phyloP scores from a whole-genome alignment of 2,888 invertebrate species.

The Rhaphigaster nebulosa region DNA sequence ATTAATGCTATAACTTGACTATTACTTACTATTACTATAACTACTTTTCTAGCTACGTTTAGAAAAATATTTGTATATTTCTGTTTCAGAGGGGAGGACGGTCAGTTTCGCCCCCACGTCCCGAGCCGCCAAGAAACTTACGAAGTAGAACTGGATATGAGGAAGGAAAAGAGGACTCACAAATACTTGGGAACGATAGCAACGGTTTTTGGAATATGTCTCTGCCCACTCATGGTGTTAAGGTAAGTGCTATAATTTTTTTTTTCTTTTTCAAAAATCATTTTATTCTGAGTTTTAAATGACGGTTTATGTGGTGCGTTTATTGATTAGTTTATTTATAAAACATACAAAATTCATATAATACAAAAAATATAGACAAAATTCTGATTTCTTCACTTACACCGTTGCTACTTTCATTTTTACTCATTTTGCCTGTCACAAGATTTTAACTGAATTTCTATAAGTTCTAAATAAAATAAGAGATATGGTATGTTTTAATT shows the following conservation, averaged over 20 bases:
- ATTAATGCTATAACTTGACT: neutral
- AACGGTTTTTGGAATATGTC: constrained; percentile 76
- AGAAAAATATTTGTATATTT: constrained; percentile 11
- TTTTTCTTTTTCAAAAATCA: neutral
- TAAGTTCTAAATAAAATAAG: too few relatives aligned
- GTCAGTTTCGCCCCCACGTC: constrained; percentile 64
- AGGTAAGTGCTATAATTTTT: constrained; percentile 65
- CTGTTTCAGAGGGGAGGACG: constrained; percentile 62
- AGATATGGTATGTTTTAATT: too few relatives aligned
- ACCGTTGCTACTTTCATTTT: too few relatives aligned
- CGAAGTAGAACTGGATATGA: constrained; percentile 73
- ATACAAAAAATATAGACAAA: too few relatives aligned
- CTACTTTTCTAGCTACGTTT: too few relatives aligned
- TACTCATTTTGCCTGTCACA: too few relatives aligned
- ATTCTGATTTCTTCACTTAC: too few relatives aligned
- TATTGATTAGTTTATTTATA: too few relatives aligned
- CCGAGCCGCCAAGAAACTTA: constrained; percentile 69
- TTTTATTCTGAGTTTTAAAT: neutral
- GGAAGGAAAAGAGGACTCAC: constrained; percentile 77
- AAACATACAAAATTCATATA: too few relatives aligned
- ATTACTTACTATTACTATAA: too few relatives aligned
- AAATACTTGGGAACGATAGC: constrained; percentile 78
- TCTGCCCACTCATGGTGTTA: constrained; percentile 77
- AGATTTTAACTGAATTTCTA: too few relatives aligned
- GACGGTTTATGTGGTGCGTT: too few relatives aligned